Conservation (phyloP, 1,140 invertebrate genomes). For the Armadillidium nasatum region DNA sequence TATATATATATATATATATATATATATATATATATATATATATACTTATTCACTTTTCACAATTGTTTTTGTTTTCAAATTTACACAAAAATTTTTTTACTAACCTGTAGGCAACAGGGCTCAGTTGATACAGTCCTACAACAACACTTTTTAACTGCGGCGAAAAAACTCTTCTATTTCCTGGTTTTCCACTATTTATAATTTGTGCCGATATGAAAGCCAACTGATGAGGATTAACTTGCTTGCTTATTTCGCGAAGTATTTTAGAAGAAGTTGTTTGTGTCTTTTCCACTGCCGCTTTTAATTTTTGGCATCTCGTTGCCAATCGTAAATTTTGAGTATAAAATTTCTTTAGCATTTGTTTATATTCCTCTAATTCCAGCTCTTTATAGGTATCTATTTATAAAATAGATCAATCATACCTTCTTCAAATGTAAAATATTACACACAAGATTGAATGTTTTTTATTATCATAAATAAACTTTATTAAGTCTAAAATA, state of each 20-base stretch:
- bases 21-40: no score
- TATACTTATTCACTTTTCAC: no score
- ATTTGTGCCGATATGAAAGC: not conserved
- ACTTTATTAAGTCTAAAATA: not conserved
- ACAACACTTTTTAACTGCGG: not conserved
- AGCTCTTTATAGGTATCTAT: not conserved
- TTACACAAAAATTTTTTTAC: not conserved
- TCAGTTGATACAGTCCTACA: not conserved
- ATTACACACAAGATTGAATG: not conserved
- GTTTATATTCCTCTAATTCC: not conserved
- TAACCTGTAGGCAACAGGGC: not conserved
- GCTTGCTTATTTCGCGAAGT: not conserved
- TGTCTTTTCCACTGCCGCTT: not conserved
- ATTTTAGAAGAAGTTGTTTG: not conserved
- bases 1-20: no score
- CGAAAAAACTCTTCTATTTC: not conserved
- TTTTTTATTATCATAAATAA: not conserved
- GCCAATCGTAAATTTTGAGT: not conserved
- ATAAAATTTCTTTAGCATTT: not conserved
- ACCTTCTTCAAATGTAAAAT: no score
- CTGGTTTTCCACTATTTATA: slow-evolving; percentile 2
- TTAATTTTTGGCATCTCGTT: not conserved
- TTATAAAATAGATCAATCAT: not conserved
- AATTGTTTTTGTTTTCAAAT: not conserved
- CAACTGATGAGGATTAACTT: not conserved